Evolutionary conservation across 2,888 invertebrate genomes (phyloP).

Genomic region (Petrophora chlorosata): DNA sequence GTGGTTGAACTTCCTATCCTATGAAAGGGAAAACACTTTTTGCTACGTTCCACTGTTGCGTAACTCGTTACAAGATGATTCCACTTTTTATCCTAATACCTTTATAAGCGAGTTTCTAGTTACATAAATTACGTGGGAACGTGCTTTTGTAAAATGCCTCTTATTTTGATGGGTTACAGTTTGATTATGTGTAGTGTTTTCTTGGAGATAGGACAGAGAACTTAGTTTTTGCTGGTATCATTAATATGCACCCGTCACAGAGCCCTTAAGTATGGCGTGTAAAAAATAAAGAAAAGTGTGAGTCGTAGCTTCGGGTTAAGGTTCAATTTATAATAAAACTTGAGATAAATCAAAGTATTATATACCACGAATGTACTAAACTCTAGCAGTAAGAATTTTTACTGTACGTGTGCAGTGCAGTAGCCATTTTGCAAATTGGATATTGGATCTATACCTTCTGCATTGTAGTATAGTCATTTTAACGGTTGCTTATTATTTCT

Average conservation of each 20-base stretch:
- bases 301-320: conserved; percentile 3
- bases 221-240: conserved; percentile 22
- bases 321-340: conserved; percentile 2
- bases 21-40: conserved; percentile 75
- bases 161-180: conserved; percentile 15
- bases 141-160: conserved; percentile 4
- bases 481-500: too few relatives aligned
- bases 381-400: too few relatives aligned
- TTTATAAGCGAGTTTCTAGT: conserved; percentile 49
- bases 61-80: conserved; percentile 65
- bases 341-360: background rate
- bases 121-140: conserved; percentile 35
- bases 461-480: too few relatives aligned
- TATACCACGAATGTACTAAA: too few relatives aligned
- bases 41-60: conserved; percentile 70
- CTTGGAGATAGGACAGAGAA: conserved; percentile 6
- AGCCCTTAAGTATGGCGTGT: conserved; percentile 25
- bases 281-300: conserved; percentile 32
- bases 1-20: conserved; percentile 73
- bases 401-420: too few relatives aligned
- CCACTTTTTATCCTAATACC: conserved; percentile 69
- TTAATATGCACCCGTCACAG: conserved; percentile 43
- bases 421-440: too few relatives aligned
- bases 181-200: conserved; percentile 2
- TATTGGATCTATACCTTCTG: too few relatives aligned